Base-by-base conservation (phyloP, 2,113 vertebrate species). In the Trinectes maculatus region DNA sequence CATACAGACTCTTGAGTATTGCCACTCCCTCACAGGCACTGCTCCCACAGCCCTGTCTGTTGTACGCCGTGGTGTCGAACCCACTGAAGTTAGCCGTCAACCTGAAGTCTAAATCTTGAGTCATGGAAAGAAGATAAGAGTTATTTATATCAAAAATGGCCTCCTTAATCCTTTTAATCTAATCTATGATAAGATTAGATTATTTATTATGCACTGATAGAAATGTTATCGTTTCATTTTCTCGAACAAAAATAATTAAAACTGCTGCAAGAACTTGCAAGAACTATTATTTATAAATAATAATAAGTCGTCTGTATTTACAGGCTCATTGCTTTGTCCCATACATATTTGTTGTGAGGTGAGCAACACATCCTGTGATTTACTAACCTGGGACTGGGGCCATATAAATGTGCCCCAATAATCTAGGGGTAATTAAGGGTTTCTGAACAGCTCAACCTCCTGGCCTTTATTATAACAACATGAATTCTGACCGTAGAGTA, bases 11-110 rank as follows among this genome's bases (percentile, higher is more conserved):
- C 82, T 93, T 97, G 60, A 98, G 91, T 12, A 96, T 94, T 46
- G 95, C 89, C 34, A 96, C 92, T 8, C 96, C 98, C 89, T 98
- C 96, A 67, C 98, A 99, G 47, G 93, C 94, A 83, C 95, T 98
- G 82, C 94, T 96, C 13, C 84, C 89, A 56, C 98, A 99, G 71
- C 95, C 94, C 43, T 85, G 90, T 19, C 93, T 91, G 36, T 89
- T 88, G 84, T 95, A 96, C 26, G 92, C 34, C 0, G 86, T 77
- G 34, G 92, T 92, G 26, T 85, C 67, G 29, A 95, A 95, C 8
- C 52, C 66, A 3, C 90, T 60, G 74, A 90, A 96, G 18, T 24
- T 80, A 0, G 92, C 93, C 0, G 68, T 90, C 71, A 94, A 70
- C 1, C 25, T 85, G 59, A 88, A 89, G 40, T 87, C 51, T 80